Conservation (phyloP, 2,113 vertebrate species). For the Ranitomeya imitator region DNA sequence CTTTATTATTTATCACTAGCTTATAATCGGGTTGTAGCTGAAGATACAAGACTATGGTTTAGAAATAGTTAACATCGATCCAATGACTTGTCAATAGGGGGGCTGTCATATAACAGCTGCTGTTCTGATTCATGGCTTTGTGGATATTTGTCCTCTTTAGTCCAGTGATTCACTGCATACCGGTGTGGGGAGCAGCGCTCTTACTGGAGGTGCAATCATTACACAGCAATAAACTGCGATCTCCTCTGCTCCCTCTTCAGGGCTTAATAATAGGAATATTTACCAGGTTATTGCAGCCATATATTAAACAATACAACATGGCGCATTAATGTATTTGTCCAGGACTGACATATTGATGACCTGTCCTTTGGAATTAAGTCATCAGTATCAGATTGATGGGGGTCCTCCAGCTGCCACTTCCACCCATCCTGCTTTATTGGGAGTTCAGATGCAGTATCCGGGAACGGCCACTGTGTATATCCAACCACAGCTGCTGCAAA, state of each 20-base stretch:
- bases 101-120: slow-evolving; percentile 4
- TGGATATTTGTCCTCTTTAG: background rate
- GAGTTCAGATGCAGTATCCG: too few relatives aligned
- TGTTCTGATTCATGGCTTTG: slow-evolving; percentile 18
- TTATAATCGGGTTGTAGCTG: background rate
- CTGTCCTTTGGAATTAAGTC: too few relatives aligned
- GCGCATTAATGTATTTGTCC: background rate
- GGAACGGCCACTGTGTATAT: too few relatives aligned
- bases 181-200: slow-evolving; percentile 8
- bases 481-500: too few relatives aligned
- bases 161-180: slow-evolving; percentile 12
- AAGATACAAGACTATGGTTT: background rate
- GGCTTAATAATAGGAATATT: background rate
- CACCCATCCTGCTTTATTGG: too few relatives aligned
- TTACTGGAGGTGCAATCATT: background rate
- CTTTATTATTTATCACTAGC: background rate
- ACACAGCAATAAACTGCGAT: background rate
- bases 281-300: background rate
- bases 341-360: too few relatives aligned
- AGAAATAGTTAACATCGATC: background rate
- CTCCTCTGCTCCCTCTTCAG: background rate
- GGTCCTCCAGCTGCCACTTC: too few relatives aligned
- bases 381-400: too few relatives aligned
- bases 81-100: background rate
- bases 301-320: background rate